Conservation (phyloP, 2,113 vertebrate species). For the Thamnophis sirtalis region DNA sequence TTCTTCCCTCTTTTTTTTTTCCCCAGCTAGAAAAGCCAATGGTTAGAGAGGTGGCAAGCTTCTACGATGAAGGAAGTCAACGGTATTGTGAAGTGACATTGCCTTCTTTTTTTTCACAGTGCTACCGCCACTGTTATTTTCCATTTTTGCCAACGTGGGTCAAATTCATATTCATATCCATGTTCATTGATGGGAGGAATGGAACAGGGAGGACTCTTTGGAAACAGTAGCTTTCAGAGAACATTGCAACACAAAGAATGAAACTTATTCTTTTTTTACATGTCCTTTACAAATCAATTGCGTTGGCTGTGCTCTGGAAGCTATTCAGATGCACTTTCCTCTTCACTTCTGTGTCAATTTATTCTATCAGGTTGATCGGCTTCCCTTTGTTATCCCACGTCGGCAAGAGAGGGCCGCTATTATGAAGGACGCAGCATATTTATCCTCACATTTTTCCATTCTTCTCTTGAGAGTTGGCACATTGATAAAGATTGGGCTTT, state of each 20-base stretch:
- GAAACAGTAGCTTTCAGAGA: neutral
- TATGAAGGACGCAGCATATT: neutral
- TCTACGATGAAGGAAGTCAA: neutral
- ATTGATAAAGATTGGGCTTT: neutral
- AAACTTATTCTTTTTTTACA: neutral
- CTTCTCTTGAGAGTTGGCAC: neutral
- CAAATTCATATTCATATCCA: neutral
- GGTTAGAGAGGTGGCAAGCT: constrained; percentile 1
- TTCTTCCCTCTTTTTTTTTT: neutral
- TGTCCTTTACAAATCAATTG: constrained; percentile 1
- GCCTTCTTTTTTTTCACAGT: neutral
- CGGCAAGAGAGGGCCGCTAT: neutral
- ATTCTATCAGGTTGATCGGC: neutral
- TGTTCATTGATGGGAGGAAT: neutral
- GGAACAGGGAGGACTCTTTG: constrained; percentile 9
- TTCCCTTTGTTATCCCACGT: neutral
- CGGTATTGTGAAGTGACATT: neutral
- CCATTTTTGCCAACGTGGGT: constrained; percentile 5
- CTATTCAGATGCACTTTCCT: neutral
- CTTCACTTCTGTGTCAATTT: neutral
- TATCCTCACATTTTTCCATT: neutral
- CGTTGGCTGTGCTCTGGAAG: neutral
- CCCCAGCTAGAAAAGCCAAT: constrained; percentile 5
- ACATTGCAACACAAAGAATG: neutral
- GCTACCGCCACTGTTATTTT: neutral